These are phyloP conservation scores for Lacanobia oleracea DNA, from an alignment of 2,888 invertebrate genomes.

Conservation along the genomic window DNA sequence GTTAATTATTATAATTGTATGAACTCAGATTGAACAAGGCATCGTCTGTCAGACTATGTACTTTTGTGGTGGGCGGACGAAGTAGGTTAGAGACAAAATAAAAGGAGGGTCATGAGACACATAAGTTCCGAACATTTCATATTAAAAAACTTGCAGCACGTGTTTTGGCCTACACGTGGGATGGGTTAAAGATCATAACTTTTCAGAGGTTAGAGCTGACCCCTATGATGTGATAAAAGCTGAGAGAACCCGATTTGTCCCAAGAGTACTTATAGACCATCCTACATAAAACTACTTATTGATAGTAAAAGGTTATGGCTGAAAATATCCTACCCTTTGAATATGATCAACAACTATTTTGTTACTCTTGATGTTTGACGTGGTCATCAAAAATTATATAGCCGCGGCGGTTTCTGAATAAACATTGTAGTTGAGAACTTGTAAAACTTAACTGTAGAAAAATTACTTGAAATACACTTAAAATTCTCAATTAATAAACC, in stretches of 20 bases:
- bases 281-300: slow-evolving; percentile 23
- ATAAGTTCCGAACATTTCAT: slow-evolving; percentile 6
- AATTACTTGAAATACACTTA: no score
- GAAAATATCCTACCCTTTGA: slow-evolving; percentile 21
- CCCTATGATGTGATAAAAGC: slow-evolving; percentile 31
- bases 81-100: neutral
- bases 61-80: neutral
- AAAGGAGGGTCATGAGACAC: neutral
- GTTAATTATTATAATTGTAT: neutral
- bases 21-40: neutral
- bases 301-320: slow-evolving; percentile 25
- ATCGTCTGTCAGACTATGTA: neutral
- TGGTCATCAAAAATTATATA: neutral
- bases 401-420: no score
- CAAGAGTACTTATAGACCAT: slow-evolving; percentile 17
- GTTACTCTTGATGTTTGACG: neutral
- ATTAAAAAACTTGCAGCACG: slow-evolving; percentile 47
- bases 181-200: slow-evolving; percentile 24
- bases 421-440: no score
- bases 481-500: no score
- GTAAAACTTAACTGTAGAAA: no score
- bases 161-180: slow-evolving; percentile 31
- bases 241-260: slow-evolving; percentile 10
- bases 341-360: slow-evolving; percentile 21
- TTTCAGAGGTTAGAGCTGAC: slow-evolving; percentile 39